These are phyloP conservation scores for Stichodactyla mertensii DNA, from an alignment of 64 coral and sea anemone genomes.

Conservation along the genomic window DNA sequence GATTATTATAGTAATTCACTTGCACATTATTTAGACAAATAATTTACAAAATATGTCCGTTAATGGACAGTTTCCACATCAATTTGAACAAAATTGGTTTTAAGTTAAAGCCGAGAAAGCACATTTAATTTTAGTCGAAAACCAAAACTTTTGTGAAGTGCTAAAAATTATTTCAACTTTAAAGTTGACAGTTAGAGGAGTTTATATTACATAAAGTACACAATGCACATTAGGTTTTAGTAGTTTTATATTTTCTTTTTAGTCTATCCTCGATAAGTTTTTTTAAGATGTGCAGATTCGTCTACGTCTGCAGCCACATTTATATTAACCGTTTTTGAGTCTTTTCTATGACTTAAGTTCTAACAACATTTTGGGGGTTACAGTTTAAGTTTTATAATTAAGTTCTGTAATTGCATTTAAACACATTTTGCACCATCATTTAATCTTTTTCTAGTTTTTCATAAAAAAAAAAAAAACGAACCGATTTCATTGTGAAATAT, in stretches of 20 bases:
- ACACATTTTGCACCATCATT: not conserved
- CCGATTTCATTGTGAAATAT: constrained; percentile 19
- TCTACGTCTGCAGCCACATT: too few relatives aligned
- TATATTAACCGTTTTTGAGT: too few relatives aligned
- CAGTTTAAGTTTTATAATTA: too few relatives aligned
- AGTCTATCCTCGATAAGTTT: not conserved
- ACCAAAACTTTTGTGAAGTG: constrained; percentile 4
- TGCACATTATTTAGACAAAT: not conserved
- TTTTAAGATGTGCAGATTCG: not conserved
- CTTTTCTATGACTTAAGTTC: too few relatives aligned
- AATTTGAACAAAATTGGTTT: constrained; percentile 5
- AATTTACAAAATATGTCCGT: not conserved
- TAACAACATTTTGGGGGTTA: too few relatives aligned
- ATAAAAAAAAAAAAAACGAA: not conserved
- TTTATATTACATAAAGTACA: not conserved
- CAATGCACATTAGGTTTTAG: not conserved
- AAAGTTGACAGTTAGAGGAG: not conserved
- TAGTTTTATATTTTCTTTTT: not conserved
- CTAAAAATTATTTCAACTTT: not conserved
- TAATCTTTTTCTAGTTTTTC: not conserved
- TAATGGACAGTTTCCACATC: not conserved
- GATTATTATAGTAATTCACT: not conserved
- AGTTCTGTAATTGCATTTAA: not conserved
- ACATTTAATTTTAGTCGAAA: not conserved
- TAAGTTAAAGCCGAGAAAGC: not conserved